Base-by-base conservation (phyloP, 2,797 vertebrate genomes). In the Halcyon badia region DNA sequence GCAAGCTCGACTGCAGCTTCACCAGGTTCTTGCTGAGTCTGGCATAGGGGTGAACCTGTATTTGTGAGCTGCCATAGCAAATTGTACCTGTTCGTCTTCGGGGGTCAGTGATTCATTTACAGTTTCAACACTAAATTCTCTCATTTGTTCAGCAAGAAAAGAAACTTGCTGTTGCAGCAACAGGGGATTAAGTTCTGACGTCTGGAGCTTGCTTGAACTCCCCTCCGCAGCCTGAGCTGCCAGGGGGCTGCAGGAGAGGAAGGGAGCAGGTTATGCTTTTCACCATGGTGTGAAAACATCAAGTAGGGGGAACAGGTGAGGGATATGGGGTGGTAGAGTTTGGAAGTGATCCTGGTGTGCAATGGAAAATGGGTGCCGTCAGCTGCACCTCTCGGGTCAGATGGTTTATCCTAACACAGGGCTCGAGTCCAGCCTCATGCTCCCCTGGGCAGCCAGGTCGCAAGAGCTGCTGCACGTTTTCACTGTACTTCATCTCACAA, bases 181-280 rank as follows among this genome's bases (percentile, higher is more conserved):
- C 87, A 81, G 28, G 37, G 83, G 94, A 95, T 95, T 97, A 96
- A 90, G 70, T 82, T 94, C 95, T 96, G 89, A 92, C 8, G 31
- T 51, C 85, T 46, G 49, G 54, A 83, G 42, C 46, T 84, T 21
- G 54, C 80, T 87, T 84, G 69, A 52, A 21, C 84, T 17, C 18
- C n/a, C 2, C 11, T 84, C 60, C 0, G 0, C 44, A 80, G 87
- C 48, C 41, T 0, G 5, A 69, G n/a, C 41, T 0, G 0, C 4
- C 4, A 4, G 69, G 90, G 66, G 42, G 58, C 83, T 83, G 61
- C 20, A 30, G 73, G 44, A 93, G 87, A 39, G 54, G 77, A 94
- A 60, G 48, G 82, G 62, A 41, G 44, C 60, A 71, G 88, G 60
- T 84, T 68, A 57, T 0, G 8, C 81, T 72, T 79, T 52, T 48